A percentile compares a stretch with the other conserved stretches of the same genome.
Conservation (phyloP, 2,888 invertebrate species). For the Pterostichus niger region DNA sequence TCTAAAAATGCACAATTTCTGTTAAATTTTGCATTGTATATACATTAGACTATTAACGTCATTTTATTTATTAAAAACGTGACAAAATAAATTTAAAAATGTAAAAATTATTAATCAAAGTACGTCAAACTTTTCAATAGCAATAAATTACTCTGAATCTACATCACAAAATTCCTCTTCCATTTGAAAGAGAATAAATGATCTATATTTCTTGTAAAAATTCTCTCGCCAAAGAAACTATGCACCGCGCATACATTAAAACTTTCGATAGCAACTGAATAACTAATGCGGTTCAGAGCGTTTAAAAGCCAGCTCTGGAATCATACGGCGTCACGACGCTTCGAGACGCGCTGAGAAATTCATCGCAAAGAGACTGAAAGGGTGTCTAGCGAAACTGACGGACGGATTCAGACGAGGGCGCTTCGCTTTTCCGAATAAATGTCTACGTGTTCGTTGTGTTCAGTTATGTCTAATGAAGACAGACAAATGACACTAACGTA, state of each 20-base stretch:
- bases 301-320: constrained; percentile 1
- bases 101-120: no score
- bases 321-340: background rate
- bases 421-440: background rate
- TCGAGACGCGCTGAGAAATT: background rate
- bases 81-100: no score
- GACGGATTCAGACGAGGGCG: constrained; percentile 18
- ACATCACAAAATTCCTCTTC: background rate
- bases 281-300: background rate
- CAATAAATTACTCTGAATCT: constrained; percentile 6
- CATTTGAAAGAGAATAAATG: constrained; percentile 10
- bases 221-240: constrained; percentile 10
- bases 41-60: background rate
- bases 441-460: constrained; percentile 4
- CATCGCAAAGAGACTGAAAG: background rate
- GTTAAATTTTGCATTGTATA: no score
- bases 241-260: constrained; percentile 33
- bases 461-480: constrained; percentile 12
- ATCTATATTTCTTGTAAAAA: constrained; percentile 17
- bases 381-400: background rate
- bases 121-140: constrained; percentile 1
- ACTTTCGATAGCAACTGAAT: constrained; percentile 16
- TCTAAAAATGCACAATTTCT: no score
- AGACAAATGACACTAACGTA: background rate
- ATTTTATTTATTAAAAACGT: background rate